Evolutionary conservation across 1,140 invertebrate genomes (phyloP).

Genomic region (Solenopsis invicta): DNA sequence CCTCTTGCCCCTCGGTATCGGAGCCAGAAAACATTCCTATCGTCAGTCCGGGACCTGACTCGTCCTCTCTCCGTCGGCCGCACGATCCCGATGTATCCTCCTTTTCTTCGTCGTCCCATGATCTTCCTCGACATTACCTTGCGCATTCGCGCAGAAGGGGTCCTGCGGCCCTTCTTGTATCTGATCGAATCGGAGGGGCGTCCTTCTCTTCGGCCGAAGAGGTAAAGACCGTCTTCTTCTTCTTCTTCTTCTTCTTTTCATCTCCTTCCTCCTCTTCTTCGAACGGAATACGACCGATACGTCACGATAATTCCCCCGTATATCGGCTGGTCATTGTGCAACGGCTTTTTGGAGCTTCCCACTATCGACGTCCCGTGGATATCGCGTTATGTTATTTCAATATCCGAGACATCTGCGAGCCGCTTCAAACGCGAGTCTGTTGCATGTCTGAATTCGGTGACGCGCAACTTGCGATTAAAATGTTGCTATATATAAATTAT

Average conservation of each 20-base stretch:
- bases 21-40: conserved; percentile 72
- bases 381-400: conserved; percentile 17
- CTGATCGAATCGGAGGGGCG: conserved; percentile 74
- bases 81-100: conserved; percentile 44
- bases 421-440: conserved; percentile 7
- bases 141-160: conserved; percentile 73
- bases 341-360: conserved; percentile 10
- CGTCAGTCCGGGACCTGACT: conserved; percentile 64
- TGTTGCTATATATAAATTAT: background rate
- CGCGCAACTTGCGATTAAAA: background rate
- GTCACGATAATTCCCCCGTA: conserved; percentile 58
- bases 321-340: conserved; percentile 55
- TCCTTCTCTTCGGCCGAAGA: conserved; percentile 57
- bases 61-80: conserved; percentile 29
- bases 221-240: conserved; percentile 55
- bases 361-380: conserved; percentile 6
- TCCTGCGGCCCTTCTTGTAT: conserved; percentile 71
- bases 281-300: conserved; percentile 56
- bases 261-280: conserved; percentile 38
- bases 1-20: conserved; percentile 51
- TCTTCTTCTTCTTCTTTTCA: background rate
- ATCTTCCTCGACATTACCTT: conserved; percentile 63
- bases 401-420: conserved; percentile 14
- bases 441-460: conserved; percentile 16
- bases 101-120: conserved; percentile 42